phyloP scores from a whole-genome alignment of 2,888 invertebrate species.

The Panopea generosa region DNA sequence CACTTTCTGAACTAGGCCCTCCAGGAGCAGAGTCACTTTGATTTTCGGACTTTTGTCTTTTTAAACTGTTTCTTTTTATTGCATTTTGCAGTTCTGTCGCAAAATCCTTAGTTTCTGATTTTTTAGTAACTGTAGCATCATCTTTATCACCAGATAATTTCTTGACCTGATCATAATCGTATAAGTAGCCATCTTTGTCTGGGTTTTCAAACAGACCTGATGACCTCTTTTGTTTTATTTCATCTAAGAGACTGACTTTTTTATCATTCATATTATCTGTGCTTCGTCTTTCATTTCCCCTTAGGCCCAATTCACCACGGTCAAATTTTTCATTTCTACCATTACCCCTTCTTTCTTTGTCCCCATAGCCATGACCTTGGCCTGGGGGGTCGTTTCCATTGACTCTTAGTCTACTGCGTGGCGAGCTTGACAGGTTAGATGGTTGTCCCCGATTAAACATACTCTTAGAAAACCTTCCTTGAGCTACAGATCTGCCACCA shows the following conservation, averaged over 20 bases:
- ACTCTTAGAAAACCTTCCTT: constrained; percentile 33
- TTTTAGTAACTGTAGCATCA: not conserved
- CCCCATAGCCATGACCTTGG: not conserved
- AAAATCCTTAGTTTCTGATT: constrained; percentile 49
- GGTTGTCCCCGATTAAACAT: constrained; percentile 34
- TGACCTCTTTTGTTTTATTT: constrained; percentile 32
- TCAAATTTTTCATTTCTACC: constrained; percentile 10
- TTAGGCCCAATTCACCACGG: constrained; percentile 26
- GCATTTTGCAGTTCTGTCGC: constrained; percentile 61
- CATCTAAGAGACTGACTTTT: constrained; percentile 13
- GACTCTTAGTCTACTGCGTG: constrained; percentile 32
- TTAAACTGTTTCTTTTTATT: constrained; percentile 62
- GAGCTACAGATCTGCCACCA: constrained; percentile 12
- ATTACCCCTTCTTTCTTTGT: constrained; percentile 2
- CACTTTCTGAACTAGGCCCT: constrained; percentile 7
- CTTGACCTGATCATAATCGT: constrained; percentile 67
- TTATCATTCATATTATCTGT: constrained; percentile 17
- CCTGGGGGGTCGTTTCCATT: constrained; percentile 9
- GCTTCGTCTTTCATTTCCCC: constrained; percentile 29
- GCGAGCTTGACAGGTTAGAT: constrained; percentile 48
- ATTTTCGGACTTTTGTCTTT: constrained; percentile 38
- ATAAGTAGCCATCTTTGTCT: constrained; percentile 68
- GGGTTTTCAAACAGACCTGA: constrained; percentile 67
- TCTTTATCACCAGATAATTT: constrained; percentile 50
- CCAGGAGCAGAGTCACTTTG: constrained; percentile 28